phyloP scores from a whole-genome alignment of 2,113 vertebrate species.

The Sisor rabdophorus region DNA sequence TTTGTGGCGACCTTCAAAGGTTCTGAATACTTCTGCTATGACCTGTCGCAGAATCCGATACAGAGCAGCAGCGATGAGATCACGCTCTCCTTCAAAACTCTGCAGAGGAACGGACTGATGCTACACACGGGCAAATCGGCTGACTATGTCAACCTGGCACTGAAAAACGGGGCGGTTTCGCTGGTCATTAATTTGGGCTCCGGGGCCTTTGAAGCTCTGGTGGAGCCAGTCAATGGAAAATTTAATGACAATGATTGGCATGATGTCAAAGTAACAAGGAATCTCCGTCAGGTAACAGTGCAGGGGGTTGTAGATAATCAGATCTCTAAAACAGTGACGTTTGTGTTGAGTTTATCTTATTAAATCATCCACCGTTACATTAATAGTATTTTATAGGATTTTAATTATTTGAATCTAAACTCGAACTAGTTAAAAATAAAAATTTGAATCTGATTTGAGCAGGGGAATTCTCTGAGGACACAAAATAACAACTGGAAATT shows the following conservation, averaged over 20 bases:
- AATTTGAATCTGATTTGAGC: slow-evolving; percentile 70
- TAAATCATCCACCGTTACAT: background rate
- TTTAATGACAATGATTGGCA: slow-evolving; percentile 99
- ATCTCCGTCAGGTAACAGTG: slow-evolving; percentile 99
- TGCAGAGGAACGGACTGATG: slow-evolving; percentile 98
- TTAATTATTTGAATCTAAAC: background rate
- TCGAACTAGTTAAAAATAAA: background rate
- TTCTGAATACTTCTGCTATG: slow-evolving; percentile 99
- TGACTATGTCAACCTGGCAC: slow-evolving; percentile 98
- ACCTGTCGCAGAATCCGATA: slow-evolving; percentile 96
- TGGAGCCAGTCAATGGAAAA: slow-evolving; percentile 99
- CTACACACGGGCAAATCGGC: slow-evolving; percentile 98
- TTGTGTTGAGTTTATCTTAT: background rate
- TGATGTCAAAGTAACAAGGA: slow-evolving; percentile 99
- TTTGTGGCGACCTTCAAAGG: slow-evolving; percentile 97
- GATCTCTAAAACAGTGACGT: slow-evolving; percentile 66
- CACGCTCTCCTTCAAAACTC: slow-evolving; percentile 96
- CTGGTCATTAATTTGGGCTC: slow-evolving; percentile 99
- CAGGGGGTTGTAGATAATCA: slow-evolving; percentile 71
- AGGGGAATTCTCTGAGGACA: slow-evolving; percentile 67
- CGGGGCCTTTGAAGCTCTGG: slow-evolving; percentile 98
- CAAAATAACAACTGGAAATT: background rate
- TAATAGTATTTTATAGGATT: no score
- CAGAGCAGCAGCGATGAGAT: slow-evolving; percentile 99
- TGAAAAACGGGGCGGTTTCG: slow-evolving; percentile 98